Conservation (phyloP, 53 echinoderm and acorn worm species). For the Temnopleurus reevesii region DNA sequence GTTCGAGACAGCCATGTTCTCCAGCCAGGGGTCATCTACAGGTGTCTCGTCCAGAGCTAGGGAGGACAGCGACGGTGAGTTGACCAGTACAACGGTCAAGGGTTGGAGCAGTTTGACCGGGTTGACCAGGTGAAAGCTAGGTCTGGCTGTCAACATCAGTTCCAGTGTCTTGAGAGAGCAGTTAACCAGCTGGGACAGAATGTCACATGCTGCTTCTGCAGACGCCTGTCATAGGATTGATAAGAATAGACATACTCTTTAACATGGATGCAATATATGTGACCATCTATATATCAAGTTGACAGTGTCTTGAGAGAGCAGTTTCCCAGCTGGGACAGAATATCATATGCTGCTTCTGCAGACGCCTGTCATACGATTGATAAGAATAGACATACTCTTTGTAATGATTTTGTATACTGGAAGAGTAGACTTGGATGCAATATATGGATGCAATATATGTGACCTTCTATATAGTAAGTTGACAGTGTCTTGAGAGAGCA, state of each 20-base stretch:
- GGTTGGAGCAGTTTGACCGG: conserved; percentile 70
- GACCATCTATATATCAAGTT: too few relatives aligned
- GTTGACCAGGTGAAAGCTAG: conserved; percentile 67
- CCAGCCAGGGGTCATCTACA: conserved; percentile 83
- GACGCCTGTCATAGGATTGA: conserved; percentile 41
- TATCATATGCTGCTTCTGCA: conserved; percentile 75
- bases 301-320: conserved; percentile 84
- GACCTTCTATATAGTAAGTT: too few relatives aligned
- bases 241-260: too few relatives aligned
- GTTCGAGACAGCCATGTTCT: conserved; percentile 70
- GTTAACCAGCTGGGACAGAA: conserved; percentile 75
- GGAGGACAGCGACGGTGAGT: conserved; percentile 67
- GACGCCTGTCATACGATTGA: conserved; percentile 39
- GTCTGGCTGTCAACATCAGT: conserved; percentile 75
- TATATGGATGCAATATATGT: too few relatives aligned
- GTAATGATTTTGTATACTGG: too few relatives aligned
- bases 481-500: conserved; percentile 84
- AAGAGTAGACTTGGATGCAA: too few relatives aligned
- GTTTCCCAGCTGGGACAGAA: conserved; percentile 74
- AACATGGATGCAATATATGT: too few relatives aligned
- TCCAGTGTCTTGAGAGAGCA: conserved; percentile 85
- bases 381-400: too few relatives aligned
- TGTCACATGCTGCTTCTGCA: conserved; percentile 76
- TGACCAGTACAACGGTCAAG: conserved; percentile 77
- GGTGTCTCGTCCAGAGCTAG: conserved; percentile 83